phyloP scores from a whole-genome alignment of 2,113 vertebrate species.

The cat (Felis catus) region DNA sequence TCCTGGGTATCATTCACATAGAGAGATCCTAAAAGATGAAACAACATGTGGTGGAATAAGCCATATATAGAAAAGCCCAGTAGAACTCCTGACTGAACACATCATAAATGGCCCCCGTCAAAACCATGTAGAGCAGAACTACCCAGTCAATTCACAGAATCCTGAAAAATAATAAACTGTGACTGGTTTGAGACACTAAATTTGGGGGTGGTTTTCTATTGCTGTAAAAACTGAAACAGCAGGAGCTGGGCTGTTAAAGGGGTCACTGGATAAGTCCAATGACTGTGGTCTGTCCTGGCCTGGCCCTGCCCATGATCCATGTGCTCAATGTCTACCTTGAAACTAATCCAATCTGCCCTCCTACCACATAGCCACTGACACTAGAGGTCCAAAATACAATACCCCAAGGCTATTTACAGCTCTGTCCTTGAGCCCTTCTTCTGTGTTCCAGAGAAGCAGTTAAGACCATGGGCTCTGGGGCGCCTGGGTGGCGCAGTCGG shows the following conservation, averaged over 20 bases:
- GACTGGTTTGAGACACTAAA: neutral
- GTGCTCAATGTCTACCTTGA: neutral
- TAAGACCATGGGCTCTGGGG: neutral
- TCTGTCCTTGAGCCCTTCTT: neutral
- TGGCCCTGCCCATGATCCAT: neutral
- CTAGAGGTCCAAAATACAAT: neutral
- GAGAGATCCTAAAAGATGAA: neutral
- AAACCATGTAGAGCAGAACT: no score
- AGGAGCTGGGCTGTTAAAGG: neutral
- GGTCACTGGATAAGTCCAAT: neutral
- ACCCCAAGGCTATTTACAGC: neutral
- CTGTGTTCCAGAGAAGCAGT: neutral
- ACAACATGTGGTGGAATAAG: neutral
- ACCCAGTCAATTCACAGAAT: neutral
- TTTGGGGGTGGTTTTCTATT: neutral
- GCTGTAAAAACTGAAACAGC: neutral
- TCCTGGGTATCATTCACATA: neutral
- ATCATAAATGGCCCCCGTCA: neutral
- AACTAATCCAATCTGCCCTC: neutral
- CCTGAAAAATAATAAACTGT: neutral
- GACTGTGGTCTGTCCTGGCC: neutral
- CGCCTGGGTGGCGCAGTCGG: no score
- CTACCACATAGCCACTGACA: neutral
- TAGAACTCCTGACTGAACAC: neutral
- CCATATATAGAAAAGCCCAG: neutral